Percentiles rank a stretch among this genome's conserved stretches.
phyloP scores from a whole-genome alignment of 2,888 invertebrate species.

The Drosophila fungiperda region DNA sequence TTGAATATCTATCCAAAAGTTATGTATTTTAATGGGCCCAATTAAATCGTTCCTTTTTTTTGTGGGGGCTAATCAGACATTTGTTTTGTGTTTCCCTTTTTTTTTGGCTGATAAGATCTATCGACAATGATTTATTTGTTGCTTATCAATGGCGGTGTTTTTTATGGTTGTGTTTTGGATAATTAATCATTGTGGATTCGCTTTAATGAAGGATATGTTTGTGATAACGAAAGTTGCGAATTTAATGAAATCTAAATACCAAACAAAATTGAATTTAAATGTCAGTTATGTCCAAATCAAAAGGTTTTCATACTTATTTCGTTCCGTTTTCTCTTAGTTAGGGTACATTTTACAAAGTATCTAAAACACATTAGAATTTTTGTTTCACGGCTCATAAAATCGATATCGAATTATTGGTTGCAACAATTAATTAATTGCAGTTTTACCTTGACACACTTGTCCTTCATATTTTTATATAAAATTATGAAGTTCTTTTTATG shows the following conservation, averaged over 20 bases:
- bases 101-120: slow-evolving; percentile 5
- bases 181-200: background rate
- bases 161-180: background rate
- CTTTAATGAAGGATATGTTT: background rate
- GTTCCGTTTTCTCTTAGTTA: background rate
- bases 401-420: background rate
- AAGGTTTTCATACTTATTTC: background rate
- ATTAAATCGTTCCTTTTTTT: background rate
- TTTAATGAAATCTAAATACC: background rate
- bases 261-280: background rate
- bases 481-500: background rate
- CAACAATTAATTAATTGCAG: background rate
- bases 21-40: background rate
- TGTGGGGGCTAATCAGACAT: slow-evolving; percentile 16
- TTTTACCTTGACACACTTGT: background rate
- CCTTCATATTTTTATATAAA: background rate
- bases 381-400: background rate
- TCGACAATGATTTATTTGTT: slow-evolving; percentile 37
- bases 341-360: background rate
- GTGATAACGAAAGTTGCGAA: background rate
- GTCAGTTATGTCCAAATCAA: background rate
- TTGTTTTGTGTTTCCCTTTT: background rate
- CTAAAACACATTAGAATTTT: background rate
- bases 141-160: slow-evolving; percentile 14
- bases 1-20: background rate